Conservation (phyloP, 2,797 vertebrate species). For the Crocidura indochinensis region DNA sequence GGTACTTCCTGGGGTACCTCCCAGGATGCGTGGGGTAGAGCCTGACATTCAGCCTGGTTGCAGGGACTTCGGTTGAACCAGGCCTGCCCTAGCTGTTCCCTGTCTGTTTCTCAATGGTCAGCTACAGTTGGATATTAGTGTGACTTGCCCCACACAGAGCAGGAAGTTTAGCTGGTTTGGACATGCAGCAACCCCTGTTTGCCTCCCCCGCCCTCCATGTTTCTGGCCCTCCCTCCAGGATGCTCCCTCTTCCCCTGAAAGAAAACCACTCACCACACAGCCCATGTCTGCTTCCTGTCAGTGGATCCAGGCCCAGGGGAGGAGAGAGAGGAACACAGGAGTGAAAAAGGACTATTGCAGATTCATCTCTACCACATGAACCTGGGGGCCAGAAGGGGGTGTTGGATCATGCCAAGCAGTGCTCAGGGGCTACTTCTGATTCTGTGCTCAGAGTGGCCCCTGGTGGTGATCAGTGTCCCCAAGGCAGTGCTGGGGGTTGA, state of each 20-base stretch:
- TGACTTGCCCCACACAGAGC: not conserved
- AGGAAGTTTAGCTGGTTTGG: conserved; percentile 26
- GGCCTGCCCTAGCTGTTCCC: too few species aligned
- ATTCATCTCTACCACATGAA: not conserved
- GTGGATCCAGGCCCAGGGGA: not conserved
- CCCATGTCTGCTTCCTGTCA: not conserved
- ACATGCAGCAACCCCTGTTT: not conserved
- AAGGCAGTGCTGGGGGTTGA: too few species aligned
- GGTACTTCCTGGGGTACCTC: too few species aligned
- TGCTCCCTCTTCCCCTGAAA: not conserved
- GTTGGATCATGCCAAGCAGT: too few species aligned
- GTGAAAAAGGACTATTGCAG: not conserved
- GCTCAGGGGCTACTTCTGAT: too few species aligned
- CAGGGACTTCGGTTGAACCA: too few species aligned
- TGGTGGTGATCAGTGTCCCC: too few species aligned
- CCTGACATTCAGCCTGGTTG: too few species aligned
- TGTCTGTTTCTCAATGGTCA: not conserved
- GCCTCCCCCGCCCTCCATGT: not conserved
- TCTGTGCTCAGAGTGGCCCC: too few species aligned
- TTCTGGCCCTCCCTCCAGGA: not conserved
- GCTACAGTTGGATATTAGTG: not conserved
- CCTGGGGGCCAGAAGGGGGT: too few species aligned
- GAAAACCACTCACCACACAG: not conserved
- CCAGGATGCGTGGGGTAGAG: too few species aligned
- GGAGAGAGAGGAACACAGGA: not conserved